Evolutionary conservation across 2,113 vertebrate species (phyloP).

Genomic region (Trichechus manatus): DNA sequence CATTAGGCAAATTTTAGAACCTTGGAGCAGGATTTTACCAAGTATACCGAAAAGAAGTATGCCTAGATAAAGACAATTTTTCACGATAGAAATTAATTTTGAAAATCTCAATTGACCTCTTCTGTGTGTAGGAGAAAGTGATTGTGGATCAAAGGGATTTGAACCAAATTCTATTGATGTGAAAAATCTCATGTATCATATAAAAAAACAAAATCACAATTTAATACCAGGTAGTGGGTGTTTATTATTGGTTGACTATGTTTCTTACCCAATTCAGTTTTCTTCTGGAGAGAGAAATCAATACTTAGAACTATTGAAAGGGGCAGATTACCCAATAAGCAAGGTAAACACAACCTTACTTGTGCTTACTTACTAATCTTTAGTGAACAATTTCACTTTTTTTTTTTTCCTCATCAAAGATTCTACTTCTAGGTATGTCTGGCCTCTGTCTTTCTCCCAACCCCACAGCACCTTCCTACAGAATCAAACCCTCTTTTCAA

Average conservation of each 20-base stretch:
- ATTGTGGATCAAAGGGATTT: background rate
- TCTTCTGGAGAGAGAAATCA: background rate
- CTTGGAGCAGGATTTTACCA: background rate
- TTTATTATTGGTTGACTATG: background rate
- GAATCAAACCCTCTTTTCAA: too few relatives aligned
- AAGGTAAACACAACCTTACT: too few relatives aligned
- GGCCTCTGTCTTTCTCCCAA: too few relatives aligned
- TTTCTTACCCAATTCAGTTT: background rate
- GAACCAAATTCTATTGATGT: background rate
- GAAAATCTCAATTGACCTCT: background rate
- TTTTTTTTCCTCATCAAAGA: too few relatives aligned
- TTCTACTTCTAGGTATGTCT: too few relatives aligned
- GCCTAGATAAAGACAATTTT: background rate
- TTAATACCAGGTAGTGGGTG: too few relatives aligned
- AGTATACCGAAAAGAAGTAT: background rate
- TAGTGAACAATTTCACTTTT: too few relatives aligned
- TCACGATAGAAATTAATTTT: background rate
- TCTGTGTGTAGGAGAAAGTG: background rate
- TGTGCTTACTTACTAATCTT: too few relatives aligned
- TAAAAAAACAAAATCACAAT: background rate
- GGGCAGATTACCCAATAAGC: too few relatives aligned
- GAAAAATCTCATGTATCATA: background rate
- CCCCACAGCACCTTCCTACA: too few relatives aligned
- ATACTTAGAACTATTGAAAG: background rate
- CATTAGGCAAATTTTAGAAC: background rate